Evolutionary conservation across 2,113 vertebrate species (phyloP), one percentile per base, ranked within the genome.

Genomic region (Mesitornis unicolor): DNA sequence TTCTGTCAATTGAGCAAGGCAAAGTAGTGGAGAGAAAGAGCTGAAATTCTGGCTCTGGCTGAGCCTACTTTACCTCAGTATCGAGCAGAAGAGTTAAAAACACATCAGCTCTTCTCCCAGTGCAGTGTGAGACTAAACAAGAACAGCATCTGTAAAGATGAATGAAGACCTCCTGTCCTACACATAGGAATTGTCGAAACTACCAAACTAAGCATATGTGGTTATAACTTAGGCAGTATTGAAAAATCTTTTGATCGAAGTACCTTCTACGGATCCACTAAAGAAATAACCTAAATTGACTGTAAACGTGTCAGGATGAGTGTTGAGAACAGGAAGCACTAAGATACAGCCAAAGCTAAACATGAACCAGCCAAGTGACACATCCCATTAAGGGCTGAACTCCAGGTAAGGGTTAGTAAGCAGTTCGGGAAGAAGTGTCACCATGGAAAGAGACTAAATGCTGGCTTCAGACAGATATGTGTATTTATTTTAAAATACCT

Each of bases 381-480:
- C 5, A 0, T 11, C 38, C 21, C 0, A 1, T 29, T 50, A 40
- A 67, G 31, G 26, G 40, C 64, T 59, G 71, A 65, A 13, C 36
- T 16, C 57, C 43, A 61, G 61, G 31, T 42, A 67, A 35, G 11
- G 51, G 51, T 88, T 65, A 67, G 15, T 20, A n/a, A 89, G 40
- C 7, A 7, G 13, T 17, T 29, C 36, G 57, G 64, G 26, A 70
- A 77, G 63, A 81, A 5, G 2, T 2, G 0, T 54, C 40, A 42
- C 26, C 35, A 13, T 2, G 16, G 22, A 21, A 84, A 84, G 48
- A 35, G 73, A 19, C 12, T 40, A 65, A 81, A 48, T 57, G 8
- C 7, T 47, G 59, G 6, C 36, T 82, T 38, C 42, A 59, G 51
- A 74, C 7, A 0, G 0, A 68, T 33, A 73, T 5, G 5, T 20